These are phyloP conservation scores for Monodelphis domestica DNA, from an alignment of 2,797 vertebrate genomes.

Conservation along the genomic window DNA sequence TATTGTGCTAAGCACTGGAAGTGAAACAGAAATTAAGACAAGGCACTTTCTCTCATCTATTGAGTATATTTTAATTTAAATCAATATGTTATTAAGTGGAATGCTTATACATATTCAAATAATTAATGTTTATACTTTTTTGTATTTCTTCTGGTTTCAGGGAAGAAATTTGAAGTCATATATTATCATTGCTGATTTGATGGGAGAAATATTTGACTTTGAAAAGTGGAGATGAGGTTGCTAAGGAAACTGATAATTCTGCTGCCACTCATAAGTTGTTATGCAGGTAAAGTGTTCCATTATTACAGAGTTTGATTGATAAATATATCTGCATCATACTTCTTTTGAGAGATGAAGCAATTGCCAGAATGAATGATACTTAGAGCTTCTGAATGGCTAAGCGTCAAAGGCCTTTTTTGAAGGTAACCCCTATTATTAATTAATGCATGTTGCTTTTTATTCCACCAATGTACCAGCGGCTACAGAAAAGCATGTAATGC, in stretches of 20 bases:
- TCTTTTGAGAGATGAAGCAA: slow-evolving; percentile 63
- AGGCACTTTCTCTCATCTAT: background rate
- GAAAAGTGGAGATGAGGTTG: slow-evolving; percentile 95
- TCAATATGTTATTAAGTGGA: background rate
- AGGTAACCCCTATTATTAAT: slow-evolving; percentile 56
- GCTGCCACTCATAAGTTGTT: slow-evolving; percentile 92
- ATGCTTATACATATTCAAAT: background rate
- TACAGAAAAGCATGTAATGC: slow-evolving; percentile 45
- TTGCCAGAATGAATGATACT: slow-evolving; percentile 70
- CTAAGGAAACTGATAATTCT: slow-evolving; percentile 96
- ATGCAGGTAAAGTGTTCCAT: slow-evolving; percentile 90
- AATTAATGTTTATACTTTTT: slow-evolving; percentile 38
- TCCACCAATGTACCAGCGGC: slow-evolving; percentile 9
- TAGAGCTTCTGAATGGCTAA: slow-evolving; percentile 59
- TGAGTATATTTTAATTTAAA: slow-evolving; percentile 4
- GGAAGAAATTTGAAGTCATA: slow-evolving; percentile 83
- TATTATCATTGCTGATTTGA: slow-evolving; percentile 84
- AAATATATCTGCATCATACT: slow-evolving; percentile 86
- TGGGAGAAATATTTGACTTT: slow-evolving; percentile 92
- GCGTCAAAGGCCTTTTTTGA: slow-evolving; percentile 67
- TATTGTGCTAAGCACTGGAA: background rate
- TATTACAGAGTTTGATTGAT: slow-evolving; percentile 87
- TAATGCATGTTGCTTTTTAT: slow-evolving; percentile 63
- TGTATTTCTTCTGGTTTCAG: slow-evolving; percentile 83
- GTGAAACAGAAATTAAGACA: background rate